Evolutionary conservation across 2,113 vertebrate species (phyloP), one percentile per base, ranked within the genome.

Genomic region (human): DNA sequence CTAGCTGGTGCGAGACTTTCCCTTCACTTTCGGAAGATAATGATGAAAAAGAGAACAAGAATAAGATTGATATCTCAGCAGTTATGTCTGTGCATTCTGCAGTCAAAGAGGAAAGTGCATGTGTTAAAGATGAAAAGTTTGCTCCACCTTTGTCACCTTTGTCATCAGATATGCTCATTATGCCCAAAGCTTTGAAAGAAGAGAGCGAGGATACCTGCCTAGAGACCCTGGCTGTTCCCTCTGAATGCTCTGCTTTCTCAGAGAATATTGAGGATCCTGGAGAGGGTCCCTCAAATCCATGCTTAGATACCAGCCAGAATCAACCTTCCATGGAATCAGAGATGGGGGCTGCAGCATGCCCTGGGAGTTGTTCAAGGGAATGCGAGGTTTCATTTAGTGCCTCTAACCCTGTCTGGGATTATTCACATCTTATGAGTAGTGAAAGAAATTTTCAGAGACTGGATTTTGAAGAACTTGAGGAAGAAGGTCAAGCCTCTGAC

Each of bases 401-500:
- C 64, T 83, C 82, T 84, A 92, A 76, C 68, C 16, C 3, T 90
- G 30, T 64, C 57, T 35, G n/a, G 10, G 82, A 93, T 93, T 84
- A 93, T 72, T 96, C 96, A 91, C 45, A 52, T 78, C 52, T 64
- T 50, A 38, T 10, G 30, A 92, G 68, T 92, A 96, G 70, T 87
- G 87, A 94, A 94, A 75, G 40, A 93, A 86, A 38, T 92, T 35
- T 87, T 87, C 81, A 95, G 75, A 96, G 61, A 90, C 38, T 88
- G 11, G 95, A 96, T 83, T 95, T 86, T 50, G 96, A 97, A 9
- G 96, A 96, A 12, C 20, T 85, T 92, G 97, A 73, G 22, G 97
- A 90, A 98, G 98, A 98, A 18, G 61, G 95, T 95, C 98, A 95
- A 22, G 40, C 79, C 14, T 94, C 98, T 43, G 98, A 97, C 13